phyloP scores from a whole-genome alignment of 1,140 invertebrate species.

The Brachionus rotundiformis region DNA sequence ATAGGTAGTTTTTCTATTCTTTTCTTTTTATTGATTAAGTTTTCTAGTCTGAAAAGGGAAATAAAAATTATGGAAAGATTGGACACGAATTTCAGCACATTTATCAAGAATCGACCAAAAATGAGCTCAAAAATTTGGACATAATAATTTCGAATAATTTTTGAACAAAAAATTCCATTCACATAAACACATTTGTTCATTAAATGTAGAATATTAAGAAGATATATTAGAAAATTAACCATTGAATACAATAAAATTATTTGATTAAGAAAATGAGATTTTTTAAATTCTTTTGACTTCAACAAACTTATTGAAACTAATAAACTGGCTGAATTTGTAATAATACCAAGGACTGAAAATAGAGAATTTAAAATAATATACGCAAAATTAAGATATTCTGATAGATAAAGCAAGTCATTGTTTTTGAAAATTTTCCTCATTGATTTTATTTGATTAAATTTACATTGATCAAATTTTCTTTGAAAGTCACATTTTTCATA shows the following conservation, averaged over 20 bases:
- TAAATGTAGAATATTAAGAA: not conserved
- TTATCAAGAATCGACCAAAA: not conserved
- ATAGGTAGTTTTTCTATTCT: not conserved
- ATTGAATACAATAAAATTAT: not conserved
- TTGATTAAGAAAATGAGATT: not conserved
- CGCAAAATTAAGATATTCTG: not conserved
- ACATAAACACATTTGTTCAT: slow-evolving; percentile 19
- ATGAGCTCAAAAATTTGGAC: not conserved
- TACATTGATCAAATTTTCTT: too few relatives aligned
- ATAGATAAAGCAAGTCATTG: not conserved
- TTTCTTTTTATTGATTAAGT: not conserved
- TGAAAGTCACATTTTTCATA: not conserved
- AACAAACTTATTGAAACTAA: not conserved
- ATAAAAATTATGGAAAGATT: not conserved
- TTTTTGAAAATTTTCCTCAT: not conserved
- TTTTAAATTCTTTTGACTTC: not conserved
- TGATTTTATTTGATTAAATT: not conserved
- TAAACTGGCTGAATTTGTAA: not conserved
- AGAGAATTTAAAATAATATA: not conserved
- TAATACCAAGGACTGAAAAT: not conserved
- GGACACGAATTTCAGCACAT: not conserved
- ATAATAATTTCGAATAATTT: not conserved
- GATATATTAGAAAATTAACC: not conserved
- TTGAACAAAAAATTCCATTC: slow-evolving; percentile 2
- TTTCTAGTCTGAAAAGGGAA: not conserved